phyloP scores from a whole-genome alignment of 2,113 vertebrate genomes.

The Poeciliopsis prolifica region DNA sequence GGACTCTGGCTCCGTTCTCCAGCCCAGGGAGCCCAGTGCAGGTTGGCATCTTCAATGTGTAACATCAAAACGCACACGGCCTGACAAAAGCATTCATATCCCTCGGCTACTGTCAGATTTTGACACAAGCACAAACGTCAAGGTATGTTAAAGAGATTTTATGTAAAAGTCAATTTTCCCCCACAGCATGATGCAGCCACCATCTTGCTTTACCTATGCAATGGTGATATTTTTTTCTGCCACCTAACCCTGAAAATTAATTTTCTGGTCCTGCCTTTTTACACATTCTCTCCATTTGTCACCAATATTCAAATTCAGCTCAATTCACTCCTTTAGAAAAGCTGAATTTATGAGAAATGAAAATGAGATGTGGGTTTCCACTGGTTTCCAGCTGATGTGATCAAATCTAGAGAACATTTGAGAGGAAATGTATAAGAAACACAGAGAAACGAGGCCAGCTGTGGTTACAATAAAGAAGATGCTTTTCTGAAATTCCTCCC shows the following conservation, averaged over 20 bases:
- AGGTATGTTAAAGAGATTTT: neutral
- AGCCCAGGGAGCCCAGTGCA: slow-evolving; percentile 77
- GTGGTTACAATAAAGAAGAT: neutral
- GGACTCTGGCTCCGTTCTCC: slow-evolving; percentile 78
- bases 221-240: neutral
- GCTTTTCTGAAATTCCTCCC: neutral
- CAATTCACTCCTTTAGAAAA: too few species aligned
- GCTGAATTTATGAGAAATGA: too few species aligned
- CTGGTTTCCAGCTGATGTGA: neutral
- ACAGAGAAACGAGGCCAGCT: neutral
- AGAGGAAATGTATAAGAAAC: neutral
- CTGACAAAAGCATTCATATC: neutral
- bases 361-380: neutral
- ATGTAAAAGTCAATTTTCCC: neutral
- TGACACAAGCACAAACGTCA: neutral
- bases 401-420: neutral
- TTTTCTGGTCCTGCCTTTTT: too few species aligned
- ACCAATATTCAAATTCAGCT: neutral
- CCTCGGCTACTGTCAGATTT: neutral
- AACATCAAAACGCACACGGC: neutral
- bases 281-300: neutral
- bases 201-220: neutral
- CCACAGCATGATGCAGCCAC: neutral
- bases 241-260: too few species aligned
- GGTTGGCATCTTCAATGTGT: slow-evolving; percentile 54